Percentiles rank a stretch among this genome's conserved stretches.
phyloP scores from a whole-genome alignment of 2,113 vertebrate species.

The Copsychus sechellarum region DNA sequence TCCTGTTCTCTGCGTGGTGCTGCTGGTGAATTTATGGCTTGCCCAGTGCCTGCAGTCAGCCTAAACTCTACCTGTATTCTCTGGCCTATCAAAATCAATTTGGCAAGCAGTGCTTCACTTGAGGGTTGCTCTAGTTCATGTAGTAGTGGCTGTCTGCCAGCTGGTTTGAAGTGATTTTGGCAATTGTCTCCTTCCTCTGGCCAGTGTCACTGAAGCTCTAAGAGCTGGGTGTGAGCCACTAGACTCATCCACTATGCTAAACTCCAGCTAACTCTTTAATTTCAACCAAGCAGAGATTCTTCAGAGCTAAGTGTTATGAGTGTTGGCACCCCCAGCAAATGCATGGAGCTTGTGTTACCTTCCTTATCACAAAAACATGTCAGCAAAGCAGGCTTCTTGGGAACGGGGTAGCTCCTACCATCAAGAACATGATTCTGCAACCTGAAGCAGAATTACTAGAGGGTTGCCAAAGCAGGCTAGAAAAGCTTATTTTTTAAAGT shows the following conservation, averaged over 20 bases:
- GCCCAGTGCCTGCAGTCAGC: background rate
- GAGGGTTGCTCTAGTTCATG: background rate
- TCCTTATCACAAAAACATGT: background rate
- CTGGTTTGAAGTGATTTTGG: background rate
- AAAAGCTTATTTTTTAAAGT: background rate
- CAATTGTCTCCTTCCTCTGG: background rate
- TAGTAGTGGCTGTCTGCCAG: background rate
- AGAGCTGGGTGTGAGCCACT: background rate
- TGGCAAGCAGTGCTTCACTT: background rate
- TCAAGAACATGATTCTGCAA: background rate
- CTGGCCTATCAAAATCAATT: background rate
- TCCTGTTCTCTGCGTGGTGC: background rate
- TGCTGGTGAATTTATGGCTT: background rate
- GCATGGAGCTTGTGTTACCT: background rate
- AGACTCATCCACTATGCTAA: background rate
- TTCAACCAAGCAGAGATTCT: background rate
- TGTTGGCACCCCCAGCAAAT: background rate
- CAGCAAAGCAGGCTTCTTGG: background rate
- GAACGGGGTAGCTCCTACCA: background rate
- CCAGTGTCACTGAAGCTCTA: background rate
- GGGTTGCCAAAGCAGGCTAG: background rate
- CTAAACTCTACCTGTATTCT: background rate
- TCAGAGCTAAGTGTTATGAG: background rate
- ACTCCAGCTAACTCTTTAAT: background rate
- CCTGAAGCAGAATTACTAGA: background rate